Base-by-base conservation (phyloP, 2,797 vertebrate species). In the Avahi laniger region DNA sequence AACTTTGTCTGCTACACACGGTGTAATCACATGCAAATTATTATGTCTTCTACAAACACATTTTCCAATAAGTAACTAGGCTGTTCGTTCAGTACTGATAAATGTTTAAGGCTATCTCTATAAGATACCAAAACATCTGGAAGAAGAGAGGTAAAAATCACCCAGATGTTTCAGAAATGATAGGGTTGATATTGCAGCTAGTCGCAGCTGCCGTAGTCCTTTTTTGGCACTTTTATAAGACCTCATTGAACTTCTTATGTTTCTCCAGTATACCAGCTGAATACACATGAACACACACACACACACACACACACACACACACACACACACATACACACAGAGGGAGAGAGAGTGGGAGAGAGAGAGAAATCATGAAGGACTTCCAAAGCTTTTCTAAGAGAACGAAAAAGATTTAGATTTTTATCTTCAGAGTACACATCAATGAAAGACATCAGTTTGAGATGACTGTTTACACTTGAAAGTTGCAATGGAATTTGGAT, bases 21-120 rank as follows among this genome's bases (percentile, higher is more conserved):
- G 61, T 87, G 17, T 95, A 95, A 96, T 96, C 72, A 18, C 59
- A 89, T 89, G 95, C 86, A 97, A 96, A 96, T 95, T 93, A 96
- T 93, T 41, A 90, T 69, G 72, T 90, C 89, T 89, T 69, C 79
- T 65, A 67, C 76, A 92, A 88, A 92, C 70, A 87, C 43, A 43
- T 94, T 78, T 94, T 96, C 91, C 85, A 93, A 15, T 85, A 81
- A 88, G 81, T 67, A 94, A 89, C 12, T 2, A 81, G 35, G 76
- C 73, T 97, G 43, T 17, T 94, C 72, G 65, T 72, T 87, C 82
- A 95, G 52, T 33, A 78, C 65, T 93, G 88, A 90, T 59, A 93
- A 94, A 67, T 50, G 65, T 88, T 50, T 92, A 76, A 95, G 80
- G 80, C 61, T 63, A 67, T 95, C 90, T 96, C 69, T 78, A 46